phyloP scores from a whole-genome alignment of 2,888 invertebrate species.

The Schizaphis graminum region DNA sequence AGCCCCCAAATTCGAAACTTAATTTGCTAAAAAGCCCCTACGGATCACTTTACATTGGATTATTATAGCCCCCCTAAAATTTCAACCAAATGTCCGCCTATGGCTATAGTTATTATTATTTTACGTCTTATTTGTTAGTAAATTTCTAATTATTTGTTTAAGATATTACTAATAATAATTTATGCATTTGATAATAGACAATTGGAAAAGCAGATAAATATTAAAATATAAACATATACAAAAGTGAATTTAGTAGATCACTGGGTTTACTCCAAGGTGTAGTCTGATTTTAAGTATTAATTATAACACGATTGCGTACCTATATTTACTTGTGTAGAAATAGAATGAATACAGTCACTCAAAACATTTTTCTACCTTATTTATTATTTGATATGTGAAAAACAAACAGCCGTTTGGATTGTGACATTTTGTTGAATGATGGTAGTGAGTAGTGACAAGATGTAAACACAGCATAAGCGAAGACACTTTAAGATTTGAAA shows the following conservation, averaged over 20 bases:
- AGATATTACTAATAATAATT: background rate
- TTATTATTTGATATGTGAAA: too few species aligned
- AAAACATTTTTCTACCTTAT: background rate
- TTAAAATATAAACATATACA: background rate
- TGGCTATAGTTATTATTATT: too few species aligned
- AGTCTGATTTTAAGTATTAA: background rate
- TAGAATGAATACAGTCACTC: background rate
- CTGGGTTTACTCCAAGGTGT: background rate
- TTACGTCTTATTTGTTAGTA: background rate
- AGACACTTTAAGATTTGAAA: too few species aligned
- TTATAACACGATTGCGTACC: background rate
- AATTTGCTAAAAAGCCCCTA: too few species aligned
- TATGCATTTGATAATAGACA: background rate
- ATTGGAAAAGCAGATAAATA: background rate
- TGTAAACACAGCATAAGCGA: too few species aligned
- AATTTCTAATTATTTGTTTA: background rate
- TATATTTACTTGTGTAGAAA: background rate
- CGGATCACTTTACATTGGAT: too few species aligned
- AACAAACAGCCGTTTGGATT: background rate
- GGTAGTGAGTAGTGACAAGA: too few species aligned
- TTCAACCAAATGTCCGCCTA: too few species aligned
- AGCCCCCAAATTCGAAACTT: too few species aligned
- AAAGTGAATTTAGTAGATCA: background rate
- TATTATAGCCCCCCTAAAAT: too few species aligned
- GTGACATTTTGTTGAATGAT: too few species aligned